phyloP scores from a whole-genome alignment of 1,140 invertebrate species.

The Drosophila micromelanica region DNA sequence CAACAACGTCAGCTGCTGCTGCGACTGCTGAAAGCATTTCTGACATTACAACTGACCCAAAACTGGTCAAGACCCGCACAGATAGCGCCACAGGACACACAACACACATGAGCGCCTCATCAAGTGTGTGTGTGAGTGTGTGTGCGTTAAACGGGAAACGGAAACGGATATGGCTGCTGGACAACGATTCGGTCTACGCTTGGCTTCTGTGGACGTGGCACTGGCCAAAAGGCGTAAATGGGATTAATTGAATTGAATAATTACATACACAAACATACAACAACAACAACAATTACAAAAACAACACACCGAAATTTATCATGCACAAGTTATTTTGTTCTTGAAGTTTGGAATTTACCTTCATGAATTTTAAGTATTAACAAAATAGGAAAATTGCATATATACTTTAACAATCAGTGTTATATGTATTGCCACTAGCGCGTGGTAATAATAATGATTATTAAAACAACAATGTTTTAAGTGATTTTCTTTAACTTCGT shows the following conservation, averaged over 20 bases:
- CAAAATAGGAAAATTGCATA: too few species aligned
- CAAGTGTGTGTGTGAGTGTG: slow-evolving; percentile 22
- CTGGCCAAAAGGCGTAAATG: slow-evolving; percentile 58
- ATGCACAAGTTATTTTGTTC: neutral
- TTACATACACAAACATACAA: slow-evolving; percentile 52
- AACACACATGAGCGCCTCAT: slow-evolving; percentile 57
- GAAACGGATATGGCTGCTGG: slow-evolving; percentile 75
- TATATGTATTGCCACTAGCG: too few species aligned
- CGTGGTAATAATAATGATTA: too few species aligned
- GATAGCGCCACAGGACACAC: slow-evolving; percentile 41
- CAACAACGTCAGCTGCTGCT: slow-evolving; percentile 1
- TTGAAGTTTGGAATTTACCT: neutral
- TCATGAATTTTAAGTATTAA: too few species aligned
- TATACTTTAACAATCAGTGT: too few species aligned
- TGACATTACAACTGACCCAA: slow-evolving; percentile 51
- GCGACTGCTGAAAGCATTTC: slow-evolving; percentile 37
- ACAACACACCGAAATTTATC: slow-evolving; percentile 17
- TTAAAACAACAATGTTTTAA: too few species aligned
- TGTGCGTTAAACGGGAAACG: slow-evolving; percentile 52
- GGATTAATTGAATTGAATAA: slow-evolving; percentile 84
- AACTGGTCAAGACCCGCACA: slow-evolving; percentile 41
- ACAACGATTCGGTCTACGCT: slow-evolving; percentile 45
- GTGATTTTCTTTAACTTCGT: too few species aligned
- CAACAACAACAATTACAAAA: slow-evolving; percentile 17
- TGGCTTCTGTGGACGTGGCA: slow-evolving; percentile 10